Base-by-base conservation (phyloP, 2,888 invertebrate species). In the Zele albiditarsus region DNA sequence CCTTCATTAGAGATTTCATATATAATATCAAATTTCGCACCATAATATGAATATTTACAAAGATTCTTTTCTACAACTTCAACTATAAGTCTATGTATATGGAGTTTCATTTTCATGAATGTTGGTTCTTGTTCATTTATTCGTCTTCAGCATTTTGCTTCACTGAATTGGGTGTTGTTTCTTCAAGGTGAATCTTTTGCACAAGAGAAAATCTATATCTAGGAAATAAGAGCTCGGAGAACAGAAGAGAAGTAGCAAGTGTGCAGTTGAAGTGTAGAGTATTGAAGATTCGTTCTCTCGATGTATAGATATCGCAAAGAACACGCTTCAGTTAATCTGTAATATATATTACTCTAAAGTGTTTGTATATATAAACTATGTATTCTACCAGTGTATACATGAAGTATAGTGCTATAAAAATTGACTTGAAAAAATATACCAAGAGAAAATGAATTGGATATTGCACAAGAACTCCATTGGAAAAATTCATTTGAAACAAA, bases 91-190 rank as follows among this genome's bases (percentile, higher is more conserved):
- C n/a, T n/a, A n/a, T n/a, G n/a, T n/a, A 31, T 31, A 31, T 31
- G 8, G 8, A 31, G 31, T 25, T 67, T 49, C 27, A 49, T 67
- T 67, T 10, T 46, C 16, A 67, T 67, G 49, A 27, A 42, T 46
- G 23, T 46, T 27, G 67, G 23, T 49, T 67, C 20, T 67, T 53
- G 42, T 42, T 25, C 42, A 20, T 53, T 49, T 63, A 49, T 62
- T 74, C 68, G 31, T 31, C 28, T 68, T 49, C 69, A 31, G 31
- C 68, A 71, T 77, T 78, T 75, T 75, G 71, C 75, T 75, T 68
- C 73, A 77, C 58, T 76, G 75, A 75, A 71, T 75, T 53, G 76
- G 46, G 38, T 62, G 71, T 73, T 73, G 73, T 68, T 68, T 68
- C 69, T 69, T 74, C 63, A 31, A 60, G 68, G 27, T 28, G 12